Evolutionary conservation across 1,140 invertebrate species (phyloP).

Genomic region (Hycleus phaleratus): DNA sequence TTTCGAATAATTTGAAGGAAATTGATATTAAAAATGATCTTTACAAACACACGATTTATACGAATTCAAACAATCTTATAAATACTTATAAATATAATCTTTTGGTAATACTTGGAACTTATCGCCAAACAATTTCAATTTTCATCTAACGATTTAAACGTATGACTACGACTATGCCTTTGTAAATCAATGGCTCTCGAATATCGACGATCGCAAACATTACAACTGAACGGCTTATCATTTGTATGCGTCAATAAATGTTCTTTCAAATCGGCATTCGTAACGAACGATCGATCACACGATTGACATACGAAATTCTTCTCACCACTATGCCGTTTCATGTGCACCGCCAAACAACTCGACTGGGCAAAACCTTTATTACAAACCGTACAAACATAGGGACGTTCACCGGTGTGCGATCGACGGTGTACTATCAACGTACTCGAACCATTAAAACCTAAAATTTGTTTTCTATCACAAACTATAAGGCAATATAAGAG

Average conservation of each 20-base stretch:
- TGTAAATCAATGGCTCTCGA: constrained; percentile 23
- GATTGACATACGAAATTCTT: constrained; percentile 39
- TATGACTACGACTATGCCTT: constrained; percentile 21
- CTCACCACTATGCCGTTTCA: constrained; percentile 32
- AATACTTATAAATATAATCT: no score
- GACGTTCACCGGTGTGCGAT: constrained; percentile 35
- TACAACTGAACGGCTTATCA: constrained; percentile 24
- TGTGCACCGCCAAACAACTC: constrained; percentile 36
- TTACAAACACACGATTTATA: no score
- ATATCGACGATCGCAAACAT: constrained; percentile 24
- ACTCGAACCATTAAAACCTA: constrained; percentile 39
- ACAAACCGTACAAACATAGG: constrained; percentile 32
- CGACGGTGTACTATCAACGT: constrained; percentile 31
- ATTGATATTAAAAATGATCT: no score
- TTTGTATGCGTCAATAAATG: constrained; percentile 21
- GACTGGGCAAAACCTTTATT: constrained; percentile 36
- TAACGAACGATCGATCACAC: constrained; percentile 42
- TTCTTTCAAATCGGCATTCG: constrained; percentile 37
- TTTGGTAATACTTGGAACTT: neutral
- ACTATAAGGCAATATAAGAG: neutral
- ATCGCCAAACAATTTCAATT: neutral
- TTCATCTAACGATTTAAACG: constrained; percentile 8
- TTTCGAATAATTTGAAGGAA: no score
- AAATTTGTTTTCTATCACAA: neutral
- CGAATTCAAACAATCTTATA: no score